These are phyloP conservation scores for Pachliopta kotzebuea DNA, from an alignment of 2,888 invertebrate genomes.

Conservation along the genomic window DNA sequence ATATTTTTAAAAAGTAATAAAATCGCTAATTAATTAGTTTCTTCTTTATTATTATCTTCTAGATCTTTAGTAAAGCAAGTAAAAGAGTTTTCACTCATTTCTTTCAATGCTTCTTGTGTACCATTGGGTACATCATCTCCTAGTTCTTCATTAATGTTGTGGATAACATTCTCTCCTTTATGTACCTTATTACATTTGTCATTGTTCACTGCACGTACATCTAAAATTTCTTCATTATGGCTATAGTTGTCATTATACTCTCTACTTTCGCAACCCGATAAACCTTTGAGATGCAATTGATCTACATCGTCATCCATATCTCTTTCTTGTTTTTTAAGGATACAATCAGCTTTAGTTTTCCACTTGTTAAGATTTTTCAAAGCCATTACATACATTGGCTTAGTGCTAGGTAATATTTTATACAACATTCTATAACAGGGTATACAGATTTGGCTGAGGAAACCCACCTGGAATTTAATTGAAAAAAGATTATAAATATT, in stretches of 20 bases:
- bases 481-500: not conserved
- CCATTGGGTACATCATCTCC: slow-evolving; percentile 29
- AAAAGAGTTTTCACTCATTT: slow-evolving; percentile 36
- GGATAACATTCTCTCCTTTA: slow-evolving; percentile 15
- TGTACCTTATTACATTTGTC: slow-evolving; percentile 27
- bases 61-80: slow-evolving; percentile 44
- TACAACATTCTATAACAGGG: slow-evolving; percentile 88
- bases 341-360: slow-evolving; percentile 43
- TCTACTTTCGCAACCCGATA: slow-evolving; percentile 2
- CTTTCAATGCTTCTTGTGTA: slow-evolving; percentile 29
- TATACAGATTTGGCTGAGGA: slow-evolving; percentile 88
- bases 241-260: slow-evolving; percentile 2
- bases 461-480: slow-evolving; percentile 84
- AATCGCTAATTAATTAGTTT: slow-evolving; percentile 34
- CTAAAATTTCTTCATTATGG: slow-evolving; percentile 1
- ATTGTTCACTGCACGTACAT: not conserved
- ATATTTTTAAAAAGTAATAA: slow-evolving; percentile 38
- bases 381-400: slow-evolving; percentile 84
- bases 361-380: slow-evolving; percentile 72
- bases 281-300: slow-evolving; percentile 16
- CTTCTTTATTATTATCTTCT: slow-evolving; percentile 30
- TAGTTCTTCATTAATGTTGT: slow-evolving; percentile 19
- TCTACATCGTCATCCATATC: slow-evolving; percentile 7
- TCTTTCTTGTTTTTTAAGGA: slow-evolving; percentile 26
- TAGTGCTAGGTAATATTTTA: slow-evolving; percentile 85